Evolutionary conservation across 2,113 vertebrate species (phyloP).

Genomic region (Pleuronectes platessa): DNA sequence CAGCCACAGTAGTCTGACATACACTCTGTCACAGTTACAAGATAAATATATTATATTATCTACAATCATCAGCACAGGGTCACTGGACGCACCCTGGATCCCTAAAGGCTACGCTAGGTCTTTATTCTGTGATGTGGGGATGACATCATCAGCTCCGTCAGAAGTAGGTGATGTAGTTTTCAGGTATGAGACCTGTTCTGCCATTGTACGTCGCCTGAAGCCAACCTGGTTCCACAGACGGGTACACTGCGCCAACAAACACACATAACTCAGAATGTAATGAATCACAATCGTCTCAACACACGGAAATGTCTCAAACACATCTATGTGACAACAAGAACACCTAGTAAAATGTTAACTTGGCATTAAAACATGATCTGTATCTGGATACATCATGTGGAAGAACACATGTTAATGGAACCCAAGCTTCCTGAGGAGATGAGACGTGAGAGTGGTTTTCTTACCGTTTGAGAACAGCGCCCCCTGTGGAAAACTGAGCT

Average conservation of each 20-base stretch:
- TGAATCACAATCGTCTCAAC: not conserved
- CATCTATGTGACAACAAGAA: not conserved
- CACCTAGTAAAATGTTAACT: not conserved
- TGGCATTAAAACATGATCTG: too few relatives aligned
- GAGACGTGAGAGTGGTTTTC: conserved; percentile 16
- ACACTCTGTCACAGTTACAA: conserved; percentile 46
- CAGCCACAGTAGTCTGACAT: conserved; percentile 46
- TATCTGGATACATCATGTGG: not conserved
- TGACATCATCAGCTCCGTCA: conserved; percentile 43
- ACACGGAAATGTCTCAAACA: not conserved
- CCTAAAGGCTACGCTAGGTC: conserved; percentile 8
- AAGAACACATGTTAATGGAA: not conserved
- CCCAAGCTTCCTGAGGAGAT: not conserved
- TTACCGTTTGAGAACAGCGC: conserved; percentile 94
- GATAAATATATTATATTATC: conserved; percentile 50
- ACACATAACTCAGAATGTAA: conserved; percentile 11
- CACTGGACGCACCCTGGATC: conserved; percentile 19
- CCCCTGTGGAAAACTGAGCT: conserved; percentile 96
- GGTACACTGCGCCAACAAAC: conserved; percentile 86
- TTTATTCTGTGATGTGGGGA: conserved; percentile 7
- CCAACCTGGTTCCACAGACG: conserved; percentile 98
- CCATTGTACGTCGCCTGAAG: conserved; percentile 96
- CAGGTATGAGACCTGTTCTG: conserved; percentile 95
- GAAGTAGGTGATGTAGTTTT: conserved; percentile 91
- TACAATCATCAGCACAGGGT: conserved; percentile 44